phyloP scores from a whole-genome alignment of 92 coral and sea anemone genomes.

The Epizoanthus ramosus region DNA sequence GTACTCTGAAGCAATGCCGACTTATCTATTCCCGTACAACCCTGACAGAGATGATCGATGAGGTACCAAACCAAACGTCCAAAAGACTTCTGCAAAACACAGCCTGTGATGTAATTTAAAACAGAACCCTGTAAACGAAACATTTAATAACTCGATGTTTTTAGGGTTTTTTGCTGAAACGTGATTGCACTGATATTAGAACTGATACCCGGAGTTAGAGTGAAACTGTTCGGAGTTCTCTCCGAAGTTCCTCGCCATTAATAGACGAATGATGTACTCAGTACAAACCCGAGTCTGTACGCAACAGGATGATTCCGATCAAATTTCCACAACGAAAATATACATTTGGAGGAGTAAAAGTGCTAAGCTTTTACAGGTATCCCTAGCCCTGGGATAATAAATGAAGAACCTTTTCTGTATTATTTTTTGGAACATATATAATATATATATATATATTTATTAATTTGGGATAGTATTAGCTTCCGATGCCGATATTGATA shows the following conservation, averaged over 20 bases:
- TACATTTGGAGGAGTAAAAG: neutral
- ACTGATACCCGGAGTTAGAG: no score
- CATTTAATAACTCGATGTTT: neutral
- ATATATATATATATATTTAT: neutral
- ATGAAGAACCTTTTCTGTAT: neutral
- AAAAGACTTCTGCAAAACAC: conserved; percentile 43
- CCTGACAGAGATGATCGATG: conserved; percentile 59
- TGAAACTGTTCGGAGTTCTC: no score
- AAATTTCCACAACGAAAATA: neutral
- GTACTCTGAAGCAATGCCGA: conserved; percentile 8
- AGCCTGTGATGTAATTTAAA: conserved; percentile 23
- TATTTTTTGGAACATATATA: neutral
- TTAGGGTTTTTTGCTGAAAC: neutral
- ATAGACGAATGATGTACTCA: neutral
- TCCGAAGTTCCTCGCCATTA: neutral
- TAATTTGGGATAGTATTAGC: neutral
- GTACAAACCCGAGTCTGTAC: conserved; percentile 2
- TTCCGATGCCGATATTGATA: conserved; percentile 46
- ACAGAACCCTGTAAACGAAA: conserved; percentile 20
- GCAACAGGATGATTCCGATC: conserved; percentile 9
- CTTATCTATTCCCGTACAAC: conserved; percentile 34
- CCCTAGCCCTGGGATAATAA: neutral
- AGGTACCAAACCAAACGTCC: conserved; percentile 64
- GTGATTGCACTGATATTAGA: no score
- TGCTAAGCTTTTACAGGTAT: neutral